These are phyloP conservation scores for Crotalus horridus DNA, from an alignment of 2,113 vertebrate genomes.

Conservation along the genomic window DNA sequence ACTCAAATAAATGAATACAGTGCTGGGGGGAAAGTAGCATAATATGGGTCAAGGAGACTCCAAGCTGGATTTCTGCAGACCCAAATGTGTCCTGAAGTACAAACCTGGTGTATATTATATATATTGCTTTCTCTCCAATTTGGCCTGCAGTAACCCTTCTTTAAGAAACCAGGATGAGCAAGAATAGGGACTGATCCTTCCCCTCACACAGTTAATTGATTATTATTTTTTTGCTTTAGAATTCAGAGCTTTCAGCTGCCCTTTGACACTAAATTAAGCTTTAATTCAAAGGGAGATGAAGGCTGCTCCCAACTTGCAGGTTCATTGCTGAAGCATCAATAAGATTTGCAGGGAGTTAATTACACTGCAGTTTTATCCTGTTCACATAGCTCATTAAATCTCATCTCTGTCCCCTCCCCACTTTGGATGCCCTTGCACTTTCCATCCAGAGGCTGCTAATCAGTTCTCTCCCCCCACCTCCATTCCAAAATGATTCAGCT, in stretches of 20 bases:
- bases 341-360: slow-evolving; percentile 60
- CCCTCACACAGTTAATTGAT: slow-evolving; percentile 26
- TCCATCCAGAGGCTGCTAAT: slow-evolving; percentile 31
- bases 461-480: neutral
- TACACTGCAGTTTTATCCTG: slow-evolving; percentile 48
- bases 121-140: neutral
- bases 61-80: neutral
- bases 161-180: neutral
- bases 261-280: slow-evolving; percentile 62
- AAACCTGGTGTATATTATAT: neutral
- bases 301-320: slow-evolving; percentile 27
- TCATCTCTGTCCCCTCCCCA: neutral
- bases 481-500: neutral
- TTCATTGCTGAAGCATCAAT: neutral
- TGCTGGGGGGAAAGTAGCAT: neutral
- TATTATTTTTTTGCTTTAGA: slow-evolving; percentile 40
- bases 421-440: slow-evolving; percentile 40
- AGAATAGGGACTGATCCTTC: slow-evolving; percentile 10
- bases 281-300: slow-evolving; percentile 53
- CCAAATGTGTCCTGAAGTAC: neutral
- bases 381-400: slow-evolving; percentile 43
- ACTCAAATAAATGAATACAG: neutral
- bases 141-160: neutral
- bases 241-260: slow-evolving; percentile 42
- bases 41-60: neutral